These are phyloP conservation scores for Melanostoma scalare DNA, from an alignment of 2,888 invertebrate genomes.

Conservation along the genomic window DNA sequence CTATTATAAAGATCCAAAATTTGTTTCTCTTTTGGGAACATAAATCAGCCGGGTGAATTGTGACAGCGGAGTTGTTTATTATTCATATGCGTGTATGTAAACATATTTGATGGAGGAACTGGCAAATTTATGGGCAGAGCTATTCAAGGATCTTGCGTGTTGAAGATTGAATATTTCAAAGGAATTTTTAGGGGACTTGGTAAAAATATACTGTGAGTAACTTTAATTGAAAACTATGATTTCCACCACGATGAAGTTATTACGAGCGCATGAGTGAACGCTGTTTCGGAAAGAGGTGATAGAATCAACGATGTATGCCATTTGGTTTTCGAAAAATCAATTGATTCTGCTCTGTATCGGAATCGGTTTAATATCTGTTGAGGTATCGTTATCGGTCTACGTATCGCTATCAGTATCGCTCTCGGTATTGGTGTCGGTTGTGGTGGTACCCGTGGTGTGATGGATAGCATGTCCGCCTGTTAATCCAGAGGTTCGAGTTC, in stretches of 20 bases:
- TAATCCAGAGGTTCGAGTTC: too few relatives aligned
- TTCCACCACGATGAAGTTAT: neutral
- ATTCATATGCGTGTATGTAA: conserved; percentile 34
- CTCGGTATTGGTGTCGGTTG: too few relatives aligned
- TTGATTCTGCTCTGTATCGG: too few relatives aligned
- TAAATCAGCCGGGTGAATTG: conserved; percentile 70
- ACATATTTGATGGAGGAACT: conserved; percentile 48
- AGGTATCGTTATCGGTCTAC: too few relatives aligned
- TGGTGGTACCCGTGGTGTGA: too few relatives aligned
- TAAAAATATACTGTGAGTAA: conserved; percentile 4
- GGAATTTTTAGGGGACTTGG: conserved; percentile 16
- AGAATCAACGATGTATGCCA: too few relatives aligned
- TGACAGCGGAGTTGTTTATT: conserved; percentile 74
- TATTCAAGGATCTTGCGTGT: neutral
- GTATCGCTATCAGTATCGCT: too few relatives aligned
- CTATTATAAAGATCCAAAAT: conserved; percentile 18
- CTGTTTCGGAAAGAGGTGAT: too few relatives aligned
- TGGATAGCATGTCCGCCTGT: too few relatives aligned
- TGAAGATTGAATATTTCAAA: conserved; percentile 41
- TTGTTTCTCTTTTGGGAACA: conserved; percentile 48
- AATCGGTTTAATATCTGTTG: too few relatives aligned
- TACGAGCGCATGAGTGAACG: too few relatives aligned
- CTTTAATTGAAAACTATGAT: neutral
- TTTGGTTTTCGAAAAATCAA: too few relatives aligned
- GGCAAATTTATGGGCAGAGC: conserved; percentile 20